Conservation (phyloP, 2,888 invertebrate genomes). For the Ochropleura plecta region DNA sequence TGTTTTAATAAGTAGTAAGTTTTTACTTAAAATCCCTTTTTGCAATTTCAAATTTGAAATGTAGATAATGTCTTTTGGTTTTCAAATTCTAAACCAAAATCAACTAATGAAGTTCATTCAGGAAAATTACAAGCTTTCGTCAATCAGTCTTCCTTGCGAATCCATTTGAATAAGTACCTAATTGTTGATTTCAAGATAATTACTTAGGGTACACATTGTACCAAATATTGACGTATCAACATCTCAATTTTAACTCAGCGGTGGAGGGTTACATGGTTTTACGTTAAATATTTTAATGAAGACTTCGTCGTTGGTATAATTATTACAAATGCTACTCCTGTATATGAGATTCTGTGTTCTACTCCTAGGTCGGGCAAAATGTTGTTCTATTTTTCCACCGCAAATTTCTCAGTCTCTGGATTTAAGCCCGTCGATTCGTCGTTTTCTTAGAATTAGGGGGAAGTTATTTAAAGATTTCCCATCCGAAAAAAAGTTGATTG, state of each 20-base stretch:
- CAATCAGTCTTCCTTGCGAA: slow-evolving; percentile 43
- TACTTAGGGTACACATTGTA: slow-evolving; percentile 32
- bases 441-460: too few relatives aligned
- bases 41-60: neutral
- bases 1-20: too few relatives aligned
- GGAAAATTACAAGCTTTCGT: slow-evolving; percentile 44
- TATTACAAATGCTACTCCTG: neutral
- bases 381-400: neutral
- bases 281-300: slow-evolving; percentile 13
- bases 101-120: slow-evolving; percentile 40
- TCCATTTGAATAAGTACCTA: slow-evolving; percentile 50
- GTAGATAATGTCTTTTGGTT: neutral
- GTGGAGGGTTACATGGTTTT: slow-evolving; percentile 19
- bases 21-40: neutral
- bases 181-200: slow-evolving; percentile 43
- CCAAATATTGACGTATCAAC: slow-evolving; percentile 20
- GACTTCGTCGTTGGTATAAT: neutral
- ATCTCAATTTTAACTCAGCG: neutral
- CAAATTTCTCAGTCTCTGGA: neutral
- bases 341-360: neutral
- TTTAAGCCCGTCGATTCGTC: neutral
- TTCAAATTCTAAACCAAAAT: slow-evolving; percentile 21
- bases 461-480: too few relatives aligned
- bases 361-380: neutral
- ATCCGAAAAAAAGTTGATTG: neutral